phyloP scores from a whole-genome alignment of 2,113 vertebrate species.

The Triplophysa tibetana region DNA sequence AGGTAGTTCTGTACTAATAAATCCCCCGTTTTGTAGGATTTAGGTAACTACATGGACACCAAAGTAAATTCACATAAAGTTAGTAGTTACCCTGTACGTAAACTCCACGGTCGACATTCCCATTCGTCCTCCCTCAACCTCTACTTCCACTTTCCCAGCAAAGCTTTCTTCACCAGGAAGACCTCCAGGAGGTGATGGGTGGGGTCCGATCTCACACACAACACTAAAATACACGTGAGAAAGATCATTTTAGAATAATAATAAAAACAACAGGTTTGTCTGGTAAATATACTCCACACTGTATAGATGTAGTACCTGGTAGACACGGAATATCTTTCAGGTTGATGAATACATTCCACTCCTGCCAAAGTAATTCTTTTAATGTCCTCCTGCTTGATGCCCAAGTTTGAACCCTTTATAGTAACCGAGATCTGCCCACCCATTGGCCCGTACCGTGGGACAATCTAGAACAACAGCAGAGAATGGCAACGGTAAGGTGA shows the following conservation, averaged over 20 bases:
- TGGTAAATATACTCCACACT: too few species aligned
- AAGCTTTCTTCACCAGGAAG: neutral
- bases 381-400: conserved; percentile 83
- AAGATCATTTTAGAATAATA: neutral
- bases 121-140: conserved; percentile 58
- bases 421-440: conserved; percentile 85
- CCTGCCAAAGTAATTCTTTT: conserved; percentile 81
- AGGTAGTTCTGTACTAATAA: neutral
- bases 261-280: too few species aligned
- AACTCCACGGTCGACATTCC: conserved; percentile 65
- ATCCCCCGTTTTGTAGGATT: neutral
- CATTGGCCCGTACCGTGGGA: conserved; percentile 85
- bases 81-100: conserved; percentile 69
- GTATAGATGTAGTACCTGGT: conserved; percentile 77
- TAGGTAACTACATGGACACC: neutral
- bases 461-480: conserved; percentile 75
- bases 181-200: conserved; percentile 42
- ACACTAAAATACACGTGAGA: conserved; percentile 59
- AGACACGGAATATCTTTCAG: conserved; percentile 87
- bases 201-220: conserved; percentile 73
- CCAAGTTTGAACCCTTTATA: conserved; percentile 92
- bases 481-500: neutral
- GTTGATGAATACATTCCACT: conserved; percentile 77
- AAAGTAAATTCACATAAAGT: neutral
- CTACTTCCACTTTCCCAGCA: conserved; percentile 60